phyloP scores from a whole-genome alignment of 2,888 invertebrate species.

The Chesias legatella region DNA sequence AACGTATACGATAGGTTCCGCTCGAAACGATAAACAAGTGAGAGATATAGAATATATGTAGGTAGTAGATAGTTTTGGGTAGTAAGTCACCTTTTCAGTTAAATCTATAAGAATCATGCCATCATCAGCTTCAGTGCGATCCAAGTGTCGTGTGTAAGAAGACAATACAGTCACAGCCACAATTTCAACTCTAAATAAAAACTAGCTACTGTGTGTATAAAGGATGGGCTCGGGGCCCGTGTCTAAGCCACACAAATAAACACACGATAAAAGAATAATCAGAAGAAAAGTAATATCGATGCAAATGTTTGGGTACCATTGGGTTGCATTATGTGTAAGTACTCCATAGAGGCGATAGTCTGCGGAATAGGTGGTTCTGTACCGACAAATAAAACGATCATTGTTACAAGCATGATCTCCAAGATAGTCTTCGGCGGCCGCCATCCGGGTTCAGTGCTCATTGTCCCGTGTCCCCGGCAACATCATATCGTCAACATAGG shows the following conservation, averaged over 20 bases:
- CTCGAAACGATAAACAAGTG: constrained; percentile 52
- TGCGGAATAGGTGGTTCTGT: constrained; percentile 78
- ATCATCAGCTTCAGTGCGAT: constrained; percentile 30
- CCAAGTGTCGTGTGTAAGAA: constrained; percentile 33
- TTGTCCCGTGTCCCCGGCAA: neutral
- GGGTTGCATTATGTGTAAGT: constrained; percentile 77
- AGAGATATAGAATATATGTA: constrained; percentile 44
- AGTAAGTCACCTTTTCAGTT: constrained; percentile 84
- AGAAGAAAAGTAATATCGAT: constrained; percentile 49
- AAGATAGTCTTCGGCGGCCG: constrained; percentile 27
- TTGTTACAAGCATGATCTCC: constrained; percentile 65
- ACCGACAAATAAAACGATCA: constrained; percentile 75
- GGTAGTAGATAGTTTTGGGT: constrained; percentile 82
- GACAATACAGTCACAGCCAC: constrained; percentile 74
- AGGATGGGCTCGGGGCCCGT: constrained; percentile 37
- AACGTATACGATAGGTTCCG: constrained; percentile 51
- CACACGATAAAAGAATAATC: constrained; percentile 41
- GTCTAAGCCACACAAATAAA: constrained; percentile 39
- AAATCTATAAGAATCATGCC: constrained; percentile 61
- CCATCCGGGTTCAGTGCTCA: constrained; percentile 9
- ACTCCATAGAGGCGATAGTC: constrained; percentile 77
- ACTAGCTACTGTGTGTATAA: constrained; percentile 49
- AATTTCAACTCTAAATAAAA: constrained; percentile 53
- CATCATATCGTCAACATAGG: neutral
- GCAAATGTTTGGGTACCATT: constrained; percentile 74